Conservation (phyloP, 1,140 invertebrate species). For the Bombus pyrosoma region DNA sequence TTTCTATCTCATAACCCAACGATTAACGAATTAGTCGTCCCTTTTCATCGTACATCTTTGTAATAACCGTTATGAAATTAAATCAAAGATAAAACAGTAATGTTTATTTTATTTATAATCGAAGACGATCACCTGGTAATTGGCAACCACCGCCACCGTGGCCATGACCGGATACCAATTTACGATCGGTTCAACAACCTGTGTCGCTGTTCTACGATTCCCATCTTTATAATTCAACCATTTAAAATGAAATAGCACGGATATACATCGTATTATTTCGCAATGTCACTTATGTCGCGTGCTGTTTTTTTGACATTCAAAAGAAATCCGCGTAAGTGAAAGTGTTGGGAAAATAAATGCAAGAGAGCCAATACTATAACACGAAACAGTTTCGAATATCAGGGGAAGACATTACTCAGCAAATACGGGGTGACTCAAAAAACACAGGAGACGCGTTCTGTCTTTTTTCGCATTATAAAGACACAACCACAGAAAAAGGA, state of each 20-base stretch:
- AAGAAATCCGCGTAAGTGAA: conserved; percentile 12
- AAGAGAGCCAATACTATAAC: conserved; percentile 40
- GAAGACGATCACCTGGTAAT: conserved; percentile 52
- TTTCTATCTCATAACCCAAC: background rate
- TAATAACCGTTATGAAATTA: conserved; percentile 1
- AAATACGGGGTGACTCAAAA: conserved; percentile 56
- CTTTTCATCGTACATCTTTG: background rate
- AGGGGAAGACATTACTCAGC: conserved; percentile 17
- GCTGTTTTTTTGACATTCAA: conserved; percentile 14
- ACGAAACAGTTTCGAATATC: conserved; percentile 9
- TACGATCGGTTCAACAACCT: conserved; percentile 34
- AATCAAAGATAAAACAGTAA: background rate
- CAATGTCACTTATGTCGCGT: background rate
- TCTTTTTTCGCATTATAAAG: conserved; percentile 17
- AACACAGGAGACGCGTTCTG: conserved; percentile 12
- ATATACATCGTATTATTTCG: background rate
- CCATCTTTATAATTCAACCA: background rate
- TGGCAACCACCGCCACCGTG: conserved; percentile 28
- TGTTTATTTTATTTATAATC: conserved; percentile 45
- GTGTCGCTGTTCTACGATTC: background rate
- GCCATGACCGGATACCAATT: conserved; percentile 51
- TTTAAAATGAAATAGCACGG: background rate
- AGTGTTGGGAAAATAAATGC: conserved; percentile 37
- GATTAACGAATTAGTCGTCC: background rate
- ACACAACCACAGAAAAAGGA: background rate